These are phyloP conservation scores for Synergus gifuensis DNA, from an alignment of 2,888 invertebrate species.

Conservation along the genomic window DNA sequence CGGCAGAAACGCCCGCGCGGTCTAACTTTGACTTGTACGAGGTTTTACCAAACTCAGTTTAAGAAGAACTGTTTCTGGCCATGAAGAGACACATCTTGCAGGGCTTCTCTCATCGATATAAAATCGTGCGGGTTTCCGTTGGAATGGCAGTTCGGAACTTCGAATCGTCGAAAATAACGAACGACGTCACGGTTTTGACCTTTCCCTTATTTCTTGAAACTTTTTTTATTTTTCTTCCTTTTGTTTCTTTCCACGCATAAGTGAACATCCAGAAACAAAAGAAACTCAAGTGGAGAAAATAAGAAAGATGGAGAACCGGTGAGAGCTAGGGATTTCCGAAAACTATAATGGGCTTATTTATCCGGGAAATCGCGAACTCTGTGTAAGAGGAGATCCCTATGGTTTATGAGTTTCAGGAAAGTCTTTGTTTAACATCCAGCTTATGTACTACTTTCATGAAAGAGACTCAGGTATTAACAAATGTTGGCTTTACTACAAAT, in stretches of 20 bases:
- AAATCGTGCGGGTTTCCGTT: slow-evolving; percentile 65
- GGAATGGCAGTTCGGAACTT: slow-evolving; percentile 68
- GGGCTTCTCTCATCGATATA: slow-evolving; percentile 65
- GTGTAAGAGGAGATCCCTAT: slow-evolving; percentile 16
- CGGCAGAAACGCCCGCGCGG: slow-evolving; percentile 62
- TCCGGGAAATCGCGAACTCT: slow-evolving; percentile 23
- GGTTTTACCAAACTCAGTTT: slow-evolving; percentile 77
- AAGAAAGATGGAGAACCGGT: slow-evolving; percentile 5
- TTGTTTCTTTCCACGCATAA: slow-evolving; percentile 4
- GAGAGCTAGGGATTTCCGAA: slow-evolving; percentile 21
- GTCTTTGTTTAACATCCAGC: slow-evolving; percentile 32
- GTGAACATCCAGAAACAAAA: slow-evolving; percentile 22
- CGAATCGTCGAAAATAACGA: slow-evolving; percentile 61
- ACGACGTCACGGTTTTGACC: slow-evolving; percentile 47
- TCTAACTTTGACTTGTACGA: slow-evolving; percentile 75
- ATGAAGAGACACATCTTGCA: slow-evolving; percentile 61
- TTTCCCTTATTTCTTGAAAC: neutral
- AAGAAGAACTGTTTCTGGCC: slow-evolving; percentile 75
- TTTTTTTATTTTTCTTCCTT: slow-evolving; percentile 8
- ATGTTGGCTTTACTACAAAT: neutral
- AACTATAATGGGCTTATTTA: slow-evolving; percentile 31
- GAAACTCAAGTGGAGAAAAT: slow-evolving; percentile 3
- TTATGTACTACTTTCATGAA: slow-evolving; percentile 26
- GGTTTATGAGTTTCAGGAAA: slow-evolving; percentile 19
- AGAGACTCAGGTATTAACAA: neutral